phyloP scores from a whole-genome alignment of 2,888 invertebrate species.

The Phaonia tiefii region DNA sequence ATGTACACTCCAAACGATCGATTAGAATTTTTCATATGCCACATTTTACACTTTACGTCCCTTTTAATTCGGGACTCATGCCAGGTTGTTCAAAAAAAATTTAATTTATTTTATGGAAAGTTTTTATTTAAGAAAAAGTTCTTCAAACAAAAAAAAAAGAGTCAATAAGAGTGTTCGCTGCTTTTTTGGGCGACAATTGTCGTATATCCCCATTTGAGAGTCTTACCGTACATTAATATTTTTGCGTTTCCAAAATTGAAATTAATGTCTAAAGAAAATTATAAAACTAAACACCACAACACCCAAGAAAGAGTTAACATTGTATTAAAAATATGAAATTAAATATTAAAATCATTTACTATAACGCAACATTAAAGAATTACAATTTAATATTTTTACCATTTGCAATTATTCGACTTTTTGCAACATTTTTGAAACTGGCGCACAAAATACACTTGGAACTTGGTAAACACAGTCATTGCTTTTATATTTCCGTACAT shows the following conservation, averaged over 20 bases:
- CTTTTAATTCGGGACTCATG: no score
- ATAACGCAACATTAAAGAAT: background rate
- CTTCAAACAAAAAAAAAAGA: conserved; percentile 71
- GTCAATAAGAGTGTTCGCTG: conserved; percentile 77
- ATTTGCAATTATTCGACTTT: conserved; percentile 41
- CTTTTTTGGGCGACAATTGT: conserved; percentile 13
- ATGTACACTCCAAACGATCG: no score
- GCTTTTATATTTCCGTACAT: conserved; percentile 48
- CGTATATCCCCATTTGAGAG: conserved; percentile 19
- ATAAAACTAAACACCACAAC: conserved; percentile 60
- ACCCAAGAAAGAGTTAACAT: conserved; percentile 59
- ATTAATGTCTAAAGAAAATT: conserved; percentile 55
- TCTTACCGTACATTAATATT: conserved; percentile 49
- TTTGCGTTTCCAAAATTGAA: conserved; percentile 33
- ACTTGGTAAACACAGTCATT: conserved; percentile 58
- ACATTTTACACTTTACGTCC: no score
- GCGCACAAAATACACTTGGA: conserved; percentile 64
- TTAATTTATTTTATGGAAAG: background rate
- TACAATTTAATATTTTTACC: conserved; percentile 4
- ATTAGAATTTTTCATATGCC: no score
- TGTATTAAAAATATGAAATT: conserved; percentile 48
- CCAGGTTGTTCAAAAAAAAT: background rate
- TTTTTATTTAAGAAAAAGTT: conserved; percentile 42
- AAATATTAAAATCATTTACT: conserved; percentile 30
- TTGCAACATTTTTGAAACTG: conserved; percentile 48